Percentiles rank a stretch among this genome's conserved stretches.
These are phyloP conservation scores for Argynnis bischoffii DNA, from an alignment of 2,888 invertebrate species.

Conservation along the genomic window DNA sequence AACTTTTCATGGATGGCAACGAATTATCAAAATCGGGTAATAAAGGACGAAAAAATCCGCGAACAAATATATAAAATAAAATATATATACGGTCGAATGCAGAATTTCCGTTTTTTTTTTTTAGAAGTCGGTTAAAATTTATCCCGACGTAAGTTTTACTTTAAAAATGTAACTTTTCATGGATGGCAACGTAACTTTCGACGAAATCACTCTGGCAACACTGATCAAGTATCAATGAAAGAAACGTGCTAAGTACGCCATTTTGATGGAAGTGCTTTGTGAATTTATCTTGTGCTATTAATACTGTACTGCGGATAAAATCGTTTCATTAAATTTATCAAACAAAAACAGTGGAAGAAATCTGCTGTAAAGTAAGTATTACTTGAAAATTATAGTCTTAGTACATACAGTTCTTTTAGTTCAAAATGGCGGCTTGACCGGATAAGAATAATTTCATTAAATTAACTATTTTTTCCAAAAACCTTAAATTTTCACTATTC, in stretches of 20 bases:
- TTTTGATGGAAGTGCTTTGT: conserved; percentile 16
- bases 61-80: too few relatives aligned
- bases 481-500: not conserved
- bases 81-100: too few relatives aligned
- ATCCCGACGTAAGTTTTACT: too few relatives aligned
- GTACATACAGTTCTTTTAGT: not conserved
- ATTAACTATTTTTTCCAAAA: not conserved
- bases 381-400: not conserved
- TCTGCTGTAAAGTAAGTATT: conserved; percentile 7
- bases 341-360: not conserved
- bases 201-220: too few relatives aligned
- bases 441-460: not conserved
- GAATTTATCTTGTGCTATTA: conserved; percentile 2
- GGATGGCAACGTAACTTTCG: too few relatives aligned
- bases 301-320: not conserved
- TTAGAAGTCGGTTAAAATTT: too few relatives aligned
- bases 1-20: too few relatives aligned
- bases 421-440: conserved; percentile 27
- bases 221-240: too few relatives aligned
- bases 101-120: too few relatives aligned
- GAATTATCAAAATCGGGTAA: too few relatives aligned
- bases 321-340: not conserved
- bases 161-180: too few relatives aligned
- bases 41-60: too few relatives aligned
- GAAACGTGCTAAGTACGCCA: conserved; percentile 7